phyloP scores from a whole-genome alignment of 2,888 invertebrate genomes.

The Agrotis segetum region DNA sequence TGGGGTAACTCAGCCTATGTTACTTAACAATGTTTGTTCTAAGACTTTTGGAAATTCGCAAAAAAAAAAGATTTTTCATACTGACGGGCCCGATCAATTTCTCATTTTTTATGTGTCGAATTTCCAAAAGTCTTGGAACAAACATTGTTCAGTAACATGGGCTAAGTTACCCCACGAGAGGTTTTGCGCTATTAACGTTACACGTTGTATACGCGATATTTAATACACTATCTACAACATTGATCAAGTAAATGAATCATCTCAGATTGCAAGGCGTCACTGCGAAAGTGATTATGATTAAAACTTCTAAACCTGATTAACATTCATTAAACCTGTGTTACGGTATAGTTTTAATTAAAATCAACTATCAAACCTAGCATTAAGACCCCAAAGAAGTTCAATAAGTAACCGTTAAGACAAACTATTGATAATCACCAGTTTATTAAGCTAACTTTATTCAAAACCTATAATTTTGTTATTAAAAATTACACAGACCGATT shows the following conservation, averaged over 20 bases:
- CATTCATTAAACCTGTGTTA: conserved; percentile 41
- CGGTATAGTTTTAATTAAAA: conserved; percentile 58
- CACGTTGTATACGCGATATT: not conserved
- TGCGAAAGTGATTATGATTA: conserved; percentile 35
- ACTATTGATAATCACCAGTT: conserved; percentile 55
- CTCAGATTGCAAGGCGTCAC: conserved; percentile 30
- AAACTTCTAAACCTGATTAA: conserved; percentile 39
- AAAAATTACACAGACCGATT: conserved; percentile 72
- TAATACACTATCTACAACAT: conserved; percentile 7
- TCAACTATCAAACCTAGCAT: conserved; percentile 46
- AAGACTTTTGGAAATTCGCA: too few relatives aligned
- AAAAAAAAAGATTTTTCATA: too few relatives aligned
- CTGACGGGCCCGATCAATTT: too few relatives aligned
- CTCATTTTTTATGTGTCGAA: too few relatives aligned
- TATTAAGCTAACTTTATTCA: conserved; percentile 53
- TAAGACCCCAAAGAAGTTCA: conserved; percentile 44
- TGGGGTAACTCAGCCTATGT: too few relatives aligned
- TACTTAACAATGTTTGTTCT: too few relatives aligned
- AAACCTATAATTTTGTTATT: conserved; percentile 76
- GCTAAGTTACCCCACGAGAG: too few relatives aligned
- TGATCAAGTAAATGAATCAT: conserved; percentile 33
- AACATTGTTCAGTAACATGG: too few relatives aligned
- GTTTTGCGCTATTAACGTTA: too few relatives aligned
- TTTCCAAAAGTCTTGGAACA: too few relatives aligned
- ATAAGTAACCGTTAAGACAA: conserved; percentile 37